Evolutionary conservation across 2,113 vertebrate genomes (phyloP).

Genomic region (Cercocebus atys): DNA sequence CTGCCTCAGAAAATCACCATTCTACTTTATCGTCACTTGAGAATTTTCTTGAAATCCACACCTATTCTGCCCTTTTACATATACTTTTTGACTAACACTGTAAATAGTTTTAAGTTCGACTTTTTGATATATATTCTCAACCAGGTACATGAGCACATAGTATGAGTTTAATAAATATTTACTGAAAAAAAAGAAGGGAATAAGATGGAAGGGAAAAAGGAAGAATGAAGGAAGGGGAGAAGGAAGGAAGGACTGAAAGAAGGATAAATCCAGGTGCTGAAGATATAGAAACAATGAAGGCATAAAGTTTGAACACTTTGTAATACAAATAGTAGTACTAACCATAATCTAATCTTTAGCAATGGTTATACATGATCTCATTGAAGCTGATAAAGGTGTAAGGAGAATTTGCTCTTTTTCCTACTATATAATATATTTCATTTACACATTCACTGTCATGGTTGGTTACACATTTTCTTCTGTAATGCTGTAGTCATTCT

Average conservation of each 20-base stretch:
- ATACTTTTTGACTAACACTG: background rate
- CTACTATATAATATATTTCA: background rate
- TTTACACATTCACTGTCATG: background rate
- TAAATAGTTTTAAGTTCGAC: background rate
- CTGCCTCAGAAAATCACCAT: background rate
- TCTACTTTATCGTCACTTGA: constrained; percentile 26
- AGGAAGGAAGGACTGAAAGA: too few relatives aligned
- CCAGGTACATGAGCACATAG: background rate
- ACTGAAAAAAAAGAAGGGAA: background rate
- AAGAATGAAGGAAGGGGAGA: background rate
- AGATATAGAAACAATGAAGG: background rate
- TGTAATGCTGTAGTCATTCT: background rate
- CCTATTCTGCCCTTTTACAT: background rate
- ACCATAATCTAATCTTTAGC: background rate
- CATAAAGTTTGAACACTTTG: background rate
- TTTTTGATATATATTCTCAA: background rate
- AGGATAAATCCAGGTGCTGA: background rate
- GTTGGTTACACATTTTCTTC: background rate
- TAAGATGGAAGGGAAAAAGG: background rate
- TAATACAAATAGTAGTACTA: background rate
- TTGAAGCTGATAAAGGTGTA: background rate
- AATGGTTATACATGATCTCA: background rate
- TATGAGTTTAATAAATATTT: background rate
- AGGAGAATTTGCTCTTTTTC: background rate
- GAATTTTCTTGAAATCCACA: background rate